A percentile compares a stretch with the other conserved stretches of the same genome.
These are phyloP conservation scores for Sisor rabdophorus DNA, from an alignment of 2,113 vertebrate species.

Conservation along the genomic window DNA sequence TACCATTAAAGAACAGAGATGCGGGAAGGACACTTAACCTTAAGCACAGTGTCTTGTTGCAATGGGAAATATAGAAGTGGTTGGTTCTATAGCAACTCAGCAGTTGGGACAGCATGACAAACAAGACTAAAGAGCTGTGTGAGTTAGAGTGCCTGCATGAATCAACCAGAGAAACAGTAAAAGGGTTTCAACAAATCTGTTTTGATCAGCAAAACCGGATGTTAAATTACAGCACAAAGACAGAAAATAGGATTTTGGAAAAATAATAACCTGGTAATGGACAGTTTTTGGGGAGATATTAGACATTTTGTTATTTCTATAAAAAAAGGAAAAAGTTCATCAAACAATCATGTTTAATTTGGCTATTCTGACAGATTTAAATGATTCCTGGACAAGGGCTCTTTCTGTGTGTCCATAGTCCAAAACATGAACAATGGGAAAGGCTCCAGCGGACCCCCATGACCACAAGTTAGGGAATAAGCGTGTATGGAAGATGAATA, in stretches of 20 bases:
- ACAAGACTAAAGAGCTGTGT: constrained; percentile 16
- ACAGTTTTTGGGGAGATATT: not conserved
- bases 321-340: not conserved
- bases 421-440: no score
- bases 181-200: constrained; percentile 1
- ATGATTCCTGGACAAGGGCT: no score
- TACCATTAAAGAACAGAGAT: constrained; percentile 1
- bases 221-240: constrained; percentile 5
- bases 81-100: constrained; percentile 11
- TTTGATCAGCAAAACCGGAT: not conserved
- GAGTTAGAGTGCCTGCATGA: not conserved
- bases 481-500: no score
- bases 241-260: not conserved
- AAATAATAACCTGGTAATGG: not conserved
- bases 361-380: no score
- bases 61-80: not conserved
- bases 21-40: not conserved
- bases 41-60: constrained; percentile 4
- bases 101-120: not conserved
- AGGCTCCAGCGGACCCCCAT: no score
- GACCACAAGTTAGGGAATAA: no score
- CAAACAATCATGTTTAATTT: no score
- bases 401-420: no score
- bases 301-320: no score
- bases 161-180: constrained; percentile 20